Conservation (phyloP, 1,140 invertebrate genomes). For the Drosophila insularis region DNA sequence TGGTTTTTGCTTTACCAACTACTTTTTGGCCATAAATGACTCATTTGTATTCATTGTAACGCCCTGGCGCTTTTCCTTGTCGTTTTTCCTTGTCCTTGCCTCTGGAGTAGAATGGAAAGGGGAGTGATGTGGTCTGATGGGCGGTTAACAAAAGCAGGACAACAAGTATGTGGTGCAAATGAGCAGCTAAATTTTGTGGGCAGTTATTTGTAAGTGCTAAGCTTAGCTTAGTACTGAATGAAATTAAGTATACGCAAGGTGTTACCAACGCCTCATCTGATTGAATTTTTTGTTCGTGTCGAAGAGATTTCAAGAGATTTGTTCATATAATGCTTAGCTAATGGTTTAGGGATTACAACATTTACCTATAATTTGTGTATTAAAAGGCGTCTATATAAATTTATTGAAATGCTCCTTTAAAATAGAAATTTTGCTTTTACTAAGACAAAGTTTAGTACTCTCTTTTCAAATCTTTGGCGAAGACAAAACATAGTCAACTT, state of each 20-base stretch:
- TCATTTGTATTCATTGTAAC: constrained; percentile 58
- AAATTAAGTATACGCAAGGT: constrained; percentile 44
- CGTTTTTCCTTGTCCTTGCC: constrained; percentile 15
- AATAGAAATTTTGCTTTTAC: no score
- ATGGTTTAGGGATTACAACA: background rate
- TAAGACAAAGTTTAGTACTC: no score
- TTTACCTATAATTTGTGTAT: no score
- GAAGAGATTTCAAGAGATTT: background rate
- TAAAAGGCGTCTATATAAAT: no score
- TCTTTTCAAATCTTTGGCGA: no score
- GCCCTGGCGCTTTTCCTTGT: constrained; percentile 40
- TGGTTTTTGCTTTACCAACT: constrained; percentile 31
- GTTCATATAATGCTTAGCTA: background rate
- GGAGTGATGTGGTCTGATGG: constrained; percentile 10
- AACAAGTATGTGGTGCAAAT: constrained; percentile 44
- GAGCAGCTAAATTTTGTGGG: constrained; percentile 45
- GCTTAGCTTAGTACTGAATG: constrained; percentile 16
- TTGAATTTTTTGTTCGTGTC: background rate
- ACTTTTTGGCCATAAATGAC: constrained; percentile 50
- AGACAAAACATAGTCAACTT: no score
- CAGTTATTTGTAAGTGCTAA: constrained; percentile 25
- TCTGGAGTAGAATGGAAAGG: no score
- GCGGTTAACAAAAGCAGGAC: no score
- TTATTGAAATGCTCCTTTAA: no score
- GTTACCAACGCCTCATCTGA: background rate